Percentiles rank a stretch among this genome's conserved stretches.
These are phyloP conservation scores for Metellina segmentata DNA, from an alignment of 2,888 invertebrate species.

Conservation along the genomic window DNA sequence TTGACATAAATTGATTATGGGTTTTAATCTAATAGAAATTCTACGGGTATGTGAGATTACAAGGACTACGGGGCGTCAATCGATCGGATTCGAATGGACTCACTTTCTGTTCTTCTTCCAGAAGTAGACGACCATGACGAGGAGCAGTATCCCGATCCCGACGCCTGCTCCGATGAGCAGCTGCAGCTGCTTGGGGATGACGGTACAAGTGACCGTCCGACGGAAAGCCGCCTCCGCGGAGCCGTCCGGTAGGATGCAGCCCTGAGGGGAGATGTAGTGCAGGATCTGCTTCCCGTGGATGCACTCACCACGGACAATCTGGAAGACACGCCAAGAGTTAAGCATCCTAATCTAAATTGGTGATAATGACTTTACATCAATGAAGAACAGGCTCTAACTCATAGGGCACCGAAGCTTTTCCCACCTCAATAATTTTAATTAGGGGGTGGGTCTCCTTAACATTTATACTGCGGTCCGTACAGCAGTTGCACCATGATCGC, in stretches of 20 bases:
- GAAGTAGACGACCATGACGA: constrained; percentile 81
- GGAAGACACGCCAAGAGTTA: background rate
- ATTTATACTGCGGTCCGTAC: too few species aligned
- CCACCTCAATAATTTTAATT: too few species aligned
- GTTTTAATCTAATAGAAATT: background rate
- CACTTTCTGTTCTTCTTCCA: constrained; percentile 81
- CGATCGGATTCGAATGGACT: background rate
- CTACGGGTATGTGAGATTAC: background rate
- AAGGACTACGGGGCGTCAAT: too few species aligned
- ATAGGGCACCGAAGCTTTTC: too few species aligned
- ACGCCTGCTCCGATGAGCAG: constrained; percentile 78
- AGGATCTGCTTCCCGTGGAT: constrained; percentile 83
- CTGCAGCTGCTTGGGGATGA: constrained; percentile 77
- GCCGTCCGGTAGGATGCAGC: constrained; percentile 79
- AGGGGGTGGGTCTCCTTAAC: too few species aligned
- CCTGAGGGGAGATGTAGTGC: constrained; percentile 82
- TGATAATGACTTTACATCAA: background rate
- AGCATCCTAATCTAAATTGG: background rate
- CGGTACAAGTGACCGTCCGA: constrained; percentile 77
- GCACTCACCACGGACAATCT: constrained; percentile 83
- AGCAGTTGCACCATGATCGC: too few species aligned
- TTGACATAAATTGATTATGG: background rate
- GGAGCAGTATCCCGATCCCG: constrained; percentile 80
- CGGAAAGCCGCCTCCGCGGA: constrained; percentile 55
- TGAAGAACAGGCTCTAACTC: too few species aligned